Evolutionary conservation across 2,797 vertebrate species (phyloP).

Genomic region (Meriones psammophilus): DNA sequence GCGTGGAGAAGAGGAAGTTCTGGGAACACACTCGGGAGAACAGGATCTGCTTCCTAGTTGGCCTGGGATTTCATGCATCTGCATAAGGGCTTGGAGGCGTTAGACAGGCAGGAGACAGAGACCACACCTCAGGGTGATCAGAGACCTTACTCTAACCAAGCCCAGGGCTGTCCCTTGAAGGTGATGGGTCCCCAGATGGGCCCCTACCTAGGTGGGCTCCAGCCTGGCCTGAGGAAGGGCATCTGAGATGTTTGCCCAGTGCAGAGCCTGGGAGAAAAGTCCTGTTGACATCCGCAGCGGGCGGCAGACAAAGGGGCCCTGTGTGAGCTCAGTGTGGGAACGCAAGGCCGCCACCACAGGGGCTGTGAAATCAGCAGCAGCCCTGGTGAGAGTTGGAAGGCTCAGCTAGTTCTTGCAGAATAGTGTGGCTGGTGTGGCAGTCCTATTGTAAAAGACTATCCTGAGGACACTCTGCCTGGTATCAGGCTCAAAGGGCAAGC

Average conservation of each 20-base stretch:
- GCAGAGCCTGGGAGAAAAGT: slow-evolving; percentile 70
- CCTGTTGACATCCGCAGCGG: slow-evolving; percentile 48
- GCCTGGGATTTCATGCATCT: neutral
- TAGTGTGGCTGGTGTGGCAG: neutral
- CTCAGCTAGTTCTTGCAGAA: neutral
- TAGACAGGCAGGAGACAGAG: neutral
- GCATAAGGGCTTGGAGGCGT: neutral
- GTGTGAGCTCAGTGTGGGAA: slow-evolving; percentile 77
- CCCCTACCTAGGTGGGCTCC: slow-evolving; percentile 51
- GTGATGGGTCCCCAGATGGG: neutral
- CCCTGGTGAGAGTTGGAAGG: neutral
- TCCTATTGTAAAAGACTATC: neutral
- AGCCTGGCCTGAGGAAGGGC: slow-evolving; percentile 39
- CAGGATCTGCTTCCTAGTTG: neutral
- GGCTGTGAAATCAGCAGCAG: slow-evolving; percentile 60
- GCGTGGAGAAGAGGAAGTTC: neutral
- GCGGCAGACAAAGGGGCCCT: slow-evolving; percentile 75
- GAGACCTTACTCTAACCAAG: neutral
- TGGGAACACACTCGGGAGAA: rapidly evolving
- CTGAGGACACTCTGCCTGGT: neutral
- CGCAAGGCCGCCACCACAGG: slow-evolving; percentile 8
- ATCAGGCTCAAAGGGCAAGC: neutral
- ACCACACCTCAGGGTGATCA: neutral
- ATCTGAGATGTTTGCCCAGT: slow-evolving; percentile 39
- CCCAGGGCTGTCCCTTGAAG: neutral